Percentiles rank a stretch among this genome's conserved stretches.
These are phyloP conservation scores for Zoroaster sp. DNA, from an alignment of 53 echinoderm and acorn worm genomes.

Conservation along the genomic window DNA sequence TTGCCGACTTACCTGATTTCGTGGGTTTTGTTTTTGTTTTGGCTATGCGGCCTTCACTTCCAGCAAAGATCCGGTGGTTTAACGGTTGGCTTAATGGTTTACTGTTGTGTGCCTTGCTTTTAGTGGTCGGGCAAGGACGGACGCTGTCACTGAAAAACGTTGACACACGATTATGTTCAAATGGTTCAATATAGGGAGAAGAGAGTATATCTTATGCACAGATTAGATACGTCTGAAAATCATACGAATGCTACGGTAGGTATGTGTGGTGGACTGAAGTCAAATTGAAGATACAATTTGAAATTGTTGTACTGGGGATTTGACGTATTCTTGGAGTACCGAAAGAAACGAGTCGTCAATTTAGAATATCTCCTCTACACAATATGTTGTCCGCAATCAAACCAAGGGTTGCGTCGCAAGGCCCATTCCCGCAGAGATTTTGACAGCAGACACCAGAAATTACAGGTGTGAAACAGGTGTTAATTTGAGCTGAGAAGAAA, in stretches of 20 bases:
- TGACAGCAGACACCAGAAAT: neutral
- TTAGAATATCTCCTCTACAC: neutral
- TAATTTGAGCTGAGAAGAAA: neutral
- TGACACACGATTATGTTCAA: neutral
- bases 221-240: too few species aligned
- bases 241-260: too few species aligned
- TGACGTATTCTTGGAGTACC: too few species aligned
- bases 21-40: neutral
- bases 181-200: neutral
- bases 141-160: neutral
- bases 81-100: neutral
- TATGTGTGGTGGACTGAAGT: too few species aligned
- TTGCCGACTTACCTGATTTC: slow-evolving; percentile 36
- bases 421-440: neutral
- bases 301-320: too few species aligned
- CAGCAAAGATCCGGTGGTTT: neutral
- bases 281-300: too few species aligned
- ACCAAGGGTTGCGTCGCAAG: neutral
- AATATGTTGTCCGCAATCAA: neutral
- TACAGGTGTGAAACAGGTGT: neutral
- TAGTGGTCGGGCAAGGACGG: neutral
- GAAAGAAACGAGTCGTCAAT: too few species aligned
- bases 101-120: neutral
- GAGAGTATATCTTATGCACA: too few species aligned
- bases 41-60: neutral